A percentile compares a stretch with the other conserved stretches of the same genome.
Evolutionary conservation across 2,113 vertebrate species (phyloP).

Genomic region (Campylomormyrus tamandua): DNA sequence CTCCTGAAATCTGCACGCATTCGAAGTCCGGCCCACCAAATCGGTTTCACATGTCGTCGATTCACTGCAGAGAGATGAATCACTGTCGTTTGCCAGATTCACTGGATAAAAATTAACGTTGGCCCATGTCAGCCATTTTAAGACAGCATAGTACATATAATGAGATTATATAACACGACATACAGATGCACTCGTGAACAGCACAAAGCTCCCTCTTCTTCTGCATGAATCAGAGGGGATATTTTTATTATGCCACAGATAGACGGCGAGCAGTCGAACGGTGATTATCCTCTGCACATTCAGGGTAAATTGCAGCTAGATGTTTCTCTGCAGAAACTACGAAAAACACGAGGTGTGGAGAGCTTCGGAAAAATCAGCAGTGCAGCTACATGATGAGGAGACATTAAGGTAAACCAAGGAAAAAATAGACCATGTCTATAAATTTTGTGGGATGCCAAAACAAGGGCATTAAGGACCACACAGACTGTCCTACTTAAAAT

Average conservation of each 20-base stretch:
- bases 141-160: not conserved
- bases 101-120: not conserved
- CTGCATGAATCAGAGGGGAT: not conserved
- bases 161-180: not conserved
- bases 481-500: not conserved
- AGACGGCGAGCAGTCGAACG: not conserved
- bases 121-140: not conserved
- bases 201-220: not conserved
- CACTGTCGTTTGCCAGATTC: not conserved
- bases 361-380: not conserved
- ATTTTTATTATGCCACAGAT: not conserved
- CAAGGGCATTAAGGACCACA: conserved; percentile 17
- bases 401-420: not conserved
- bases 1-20: not conserved
- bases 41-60: too few species aligned
- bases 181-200: not conserved
- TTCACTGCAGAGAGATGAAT: not conserved
- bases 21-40: not conserved
- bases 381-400: not conserved
- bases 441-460: not conserved
- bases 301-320: not conserved
- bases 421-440: not conserved
- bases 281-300: not conserved
- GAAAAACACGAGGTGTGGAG: not conserved
- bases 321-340: not conserved